Percentiles rank a stretch among this genome's conserved stretches.
Conservation (phyloP, 2,113 vertebrate species). For the Struthio camelus region DNA sequence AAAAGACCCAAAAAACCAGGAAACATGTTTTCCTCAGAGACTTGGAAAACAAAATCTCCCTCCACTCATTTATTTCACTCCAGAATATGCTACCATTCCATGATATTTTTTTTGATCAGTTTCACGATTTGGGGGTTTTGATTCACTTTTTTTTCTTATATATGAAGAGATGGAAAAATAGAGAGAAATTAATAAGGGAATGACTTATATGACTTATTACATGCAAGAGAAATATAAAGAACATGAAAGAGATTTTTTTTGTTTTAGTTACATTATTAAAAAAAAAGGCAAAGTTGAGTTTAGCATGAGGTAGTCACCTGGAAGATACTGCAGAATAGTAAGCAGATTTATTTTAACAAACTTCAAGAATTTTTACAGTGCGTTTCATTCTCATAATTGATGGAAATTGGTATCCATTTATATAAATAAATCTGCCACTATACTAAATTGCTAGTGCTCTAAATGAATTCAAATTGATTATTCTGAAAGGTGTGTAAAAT, state of each 20-base stretch:
- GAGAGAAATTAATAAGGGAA: background rate
- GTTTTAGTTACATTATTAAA: background rate
- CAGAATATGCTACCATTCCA: background rate
- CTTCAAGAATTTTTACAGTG: background rate
- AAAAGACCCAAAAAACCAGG: background rate
- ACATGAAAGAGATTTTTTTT: background rate
- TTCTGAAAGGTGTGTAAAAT: conserved; percentile 16
- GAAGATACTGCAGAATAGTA: background rate
- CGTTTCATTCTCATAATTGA: conserved; percentile 23
- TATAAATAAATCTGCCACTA: conserved; percentile 28
- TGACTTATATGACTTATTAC: background rate
- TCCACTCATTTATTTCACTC: background rate
- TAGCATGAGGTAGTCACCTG: background rate
- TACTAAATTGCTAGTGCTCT: background rate
- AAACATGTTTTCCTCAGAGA: background rate
- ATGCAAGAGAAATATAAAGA: background rate
- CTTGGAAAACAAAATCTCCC: background rate
- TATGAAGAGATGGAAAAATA: background rate
- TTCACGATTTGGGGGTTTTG: background rate
- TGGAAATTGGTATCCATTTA: conserved; percentile 42
- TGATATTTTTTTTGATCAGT: background rate
- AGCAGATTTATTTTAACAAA: background rate
- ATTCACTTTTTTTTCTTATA: background rate
- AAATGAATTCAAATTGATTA: conserved; percentile 31
- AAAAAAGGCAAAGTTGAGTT: background rate